Percentiles rank a stretch among this genome's conserved stretches.
Evolutionary conservation across 1,140 invertebrate species (phyloP).

Genomic region (Daktulosphaira vitifoliae): DNA sequence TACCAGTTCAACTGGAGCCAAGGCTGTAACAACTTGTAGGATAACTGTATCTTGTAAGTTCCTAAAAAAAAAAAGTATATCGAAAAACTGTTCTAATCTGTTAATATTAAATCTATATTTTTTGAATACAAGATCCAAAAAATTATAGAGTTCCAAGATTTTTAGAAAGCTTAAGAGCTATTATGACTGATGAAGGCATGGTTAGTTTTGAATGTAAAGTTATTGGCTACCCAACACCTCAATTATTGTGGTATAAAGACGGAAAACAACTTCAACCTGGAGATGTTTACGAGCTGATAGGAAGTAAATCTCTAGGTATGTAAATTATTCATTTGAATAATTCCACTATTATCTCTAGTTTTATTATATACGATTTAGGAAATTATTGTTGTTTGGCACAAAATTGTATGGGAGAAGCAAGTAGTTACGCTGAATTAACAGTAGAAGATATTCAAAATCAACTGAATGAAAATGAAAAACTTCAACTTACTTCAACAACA

Average conservation of each 20-base stretch:
- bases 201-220: constrained; percentile 90
- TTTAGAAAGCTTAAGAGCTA: constrained; percentile 76
- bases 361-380: constrained; percentile 48
- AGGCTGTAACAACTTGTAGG: constrained; percentile 59
- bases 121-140: constrained; percentile 59
- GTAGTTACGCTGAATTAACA: constrained; percentile 74
- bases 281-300: constrained; percentile 83
- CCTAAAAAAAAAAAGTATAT: no score
- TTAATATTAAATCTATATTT: no score
- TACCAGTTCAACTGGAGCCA: constrained; percentile 58
- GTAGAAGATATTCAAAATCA: constrained; percentile 85
- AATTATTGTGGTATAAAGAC: constrained; percentile 82
- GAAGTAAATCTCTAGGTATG: constrained; percentile 67
- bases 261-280: constrained; percentile 82
- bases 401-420: constrained; percentile 85
- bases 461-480: constrained; percentile 72
- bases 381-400: constrained; percentile 83
- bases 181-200: constrained; percentile 79
- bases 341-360: neutral
- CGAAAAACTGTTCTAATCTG: no score
- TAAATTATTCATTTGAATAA: neutral
- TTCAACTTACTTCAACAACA: constrained; percentile 63
- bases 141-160: constrained; percentile 81
- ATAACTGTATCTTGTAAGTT: constrained; percentile 62
- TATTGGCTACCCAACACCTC: constrained; percentile 77